Conservation (phyloP, 2,888 invertebrate genomes). For the Oxycera nigricornis region DNA sequence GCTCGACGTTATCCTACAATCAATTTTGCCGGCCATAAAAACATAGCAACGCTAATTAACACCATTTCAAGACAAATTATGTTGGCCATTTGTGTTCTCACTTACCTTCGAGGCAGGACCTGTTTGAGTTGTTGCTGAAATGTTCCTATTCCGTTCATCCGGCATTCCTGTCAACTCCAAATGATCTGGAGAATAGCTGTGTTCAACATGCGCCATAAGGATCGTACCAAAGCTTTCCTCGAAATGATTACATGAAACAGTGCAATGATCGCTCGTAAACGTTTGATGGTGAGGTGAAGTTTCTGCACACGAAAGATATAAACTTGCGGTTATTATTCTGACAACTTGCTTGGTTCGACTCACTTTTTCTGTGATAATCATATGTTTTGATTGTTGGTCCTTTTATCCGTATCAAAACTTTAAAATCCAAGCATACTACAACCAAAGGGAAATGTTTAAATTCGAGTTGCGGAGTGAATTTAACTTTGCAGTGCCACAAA, state of each 20-base stretch:
- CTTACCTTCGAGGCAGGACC: not conserved
- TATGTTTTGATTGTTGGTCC: not conserved
- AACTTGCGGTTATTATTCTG: not conserved
- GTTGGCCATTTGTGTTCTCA: no score
- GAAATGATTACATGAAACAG: not conserved
- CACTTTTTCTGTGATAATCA: not conserved
- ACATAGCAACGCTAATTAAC: no score
- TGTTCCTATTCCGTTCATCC: not conserved
- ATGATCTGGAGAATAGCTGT: slow-evolving; percentile 7
- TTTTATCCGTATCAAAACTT: no score
- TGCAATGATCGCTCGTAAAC: not conserved
- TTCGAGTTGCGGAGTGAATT: no score
- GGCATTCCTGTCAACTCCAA: slow-evolving; percentile 14
- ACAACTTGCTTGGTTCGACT: not conserved
- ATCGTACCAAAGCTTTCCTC: not conserved
- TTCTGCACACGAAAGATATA: not conserved
- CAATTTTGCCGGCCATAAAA: no score
- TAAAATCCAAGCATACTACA: no score
- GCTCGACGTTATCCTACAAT: no score
- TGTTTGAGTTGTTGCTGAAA: slow-evolving; percentile 21
- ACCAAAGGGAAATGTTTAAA: no score
- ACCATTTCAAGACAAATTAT: no score
- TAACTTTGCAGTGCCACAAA: no score
- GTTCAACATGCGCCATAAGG: slow-evolving; percentile 7
- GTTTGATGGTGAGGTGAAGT: not conserved